Conservation (phyloP, 2,113 vertebrate genomes). For the Corydoras maculifer region DNA sequence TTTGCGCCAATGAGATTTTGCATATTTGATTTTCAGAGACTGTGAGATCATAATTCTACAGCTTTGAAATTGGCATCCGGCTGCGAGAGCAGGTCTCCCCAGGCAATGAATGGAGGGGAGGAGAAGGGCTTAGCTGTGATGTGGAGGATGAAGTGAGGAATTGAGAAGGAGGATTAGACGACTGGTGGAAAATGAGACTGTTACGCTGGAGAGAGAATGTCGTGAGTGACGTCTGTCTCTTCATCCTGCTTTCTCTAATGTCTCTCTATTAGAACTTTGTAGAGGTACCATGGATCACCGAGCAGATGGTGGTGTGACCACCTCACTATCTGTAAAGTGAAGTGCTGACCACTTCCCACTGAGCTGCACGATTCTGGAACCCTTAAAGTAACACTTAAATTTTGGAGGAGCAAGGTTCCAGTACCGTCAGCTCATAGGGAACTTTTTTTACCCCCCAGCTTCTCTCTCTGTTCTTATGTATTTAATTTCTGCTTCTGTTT, state of each 20-base stretch:
- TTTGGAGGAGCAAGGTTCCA: too few species aligned
- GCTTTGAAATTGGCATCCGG: background rate
- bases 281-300: conserved; percentile 13
- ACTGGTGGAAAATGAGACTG: conserved; percentile 36
- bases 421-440: too few species aligned
- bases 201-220: conserved; percentile 31
- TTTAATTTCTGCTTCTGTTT: conserved; percentile 5
- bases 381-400: too few species aligned
- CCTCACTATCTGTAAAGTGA: too few species aligned
- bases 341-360: too few species aligned
- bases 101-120: conserved; percentile 14
- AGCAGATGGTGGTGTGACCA: background rate
- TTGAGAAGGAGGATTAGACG: conserved; percentile 18
- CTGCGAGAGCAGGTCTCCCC: conserved; percentile 24
- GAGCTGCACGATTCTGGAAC: too few species aligned
- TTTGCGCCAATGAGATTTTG: conserved; percentile 10
- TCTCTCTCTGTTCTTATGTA: background rate
- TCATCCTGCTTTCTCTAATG: background rate
- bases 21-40: conserved; percentile 2
- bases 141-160: conserved; percentile 9
- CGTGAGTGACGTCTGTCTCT: conserved; percentile 40
- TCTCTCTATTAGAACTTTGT: conserved; percentile 12
- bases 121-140: conserved; percentile 24
- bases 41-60: background rate
- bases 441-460: too few species aligned